Percentiles rank a stretch among this genome's conserved stretches.
phyloP scores from a whole-genome alignment of 2,113 vertebrate species.

The human region DNA sequence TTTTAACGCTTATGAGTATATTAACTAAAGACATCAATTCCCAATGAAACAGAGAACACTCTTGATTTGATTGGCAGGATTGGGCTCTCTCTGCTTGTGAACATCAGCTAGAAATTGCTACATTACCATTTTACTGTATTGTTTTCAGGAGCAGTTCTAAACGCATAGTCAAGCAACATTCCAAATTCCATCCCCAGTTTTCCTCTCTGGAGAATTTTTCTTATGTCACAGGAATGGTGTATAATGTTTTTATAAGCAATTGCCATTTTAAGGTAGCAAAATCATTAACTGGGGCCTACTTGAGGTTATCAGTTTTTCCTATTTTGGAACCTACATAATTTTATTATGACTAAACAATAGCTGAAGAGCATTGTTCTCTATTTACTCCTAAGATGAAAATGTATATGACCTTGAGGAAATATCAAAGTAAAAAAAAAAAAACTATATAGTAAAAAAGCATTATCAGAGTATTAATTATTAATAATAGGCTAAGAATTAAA shows the following conservation, averaged over 20 bases:
- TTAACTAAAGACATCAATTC: not conserved
- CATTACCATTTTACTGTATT: not conserved
- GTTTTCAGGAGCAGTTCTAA: not conserved
- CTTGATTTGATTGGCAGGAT: not conserved
- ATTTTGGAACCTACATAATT: not conserved
- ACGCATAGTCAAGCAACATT: not conserved
- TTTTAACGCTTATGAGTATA: not conserved
- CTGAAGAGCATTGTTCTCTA: not conserved
- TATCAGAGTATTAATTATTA: not conserved
- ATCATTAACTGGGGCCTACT: not conserved
- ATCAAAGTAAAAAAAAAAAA: not conserved
- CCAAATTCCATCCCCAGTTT: not conserved
- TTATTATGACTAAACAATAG: slow-evolving; percentile 10
- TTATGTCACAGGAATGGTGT: not conserved
- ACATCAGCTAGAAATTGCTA: not conserved
- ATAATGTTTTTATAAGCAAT: not conserved
- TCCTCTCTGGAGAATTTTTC: not conserved
- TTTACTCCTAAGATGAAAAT: not conserved
- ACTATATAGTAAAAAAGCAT: not conserved
- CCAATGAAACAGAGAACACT: not conserved
- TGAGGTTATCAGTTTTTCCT: slow-evolving; percentile 23
- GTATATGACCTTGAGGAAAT: not conserved
- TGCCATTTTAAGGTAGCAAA: not conserved
- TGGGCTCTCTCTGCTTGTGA: not conserved
- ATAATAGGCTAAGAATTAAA: not conserved